phyloP scores from a whole-genome alignment of 2,888 invertebrate genomes.

The Thymelicus lineola region DNA sequence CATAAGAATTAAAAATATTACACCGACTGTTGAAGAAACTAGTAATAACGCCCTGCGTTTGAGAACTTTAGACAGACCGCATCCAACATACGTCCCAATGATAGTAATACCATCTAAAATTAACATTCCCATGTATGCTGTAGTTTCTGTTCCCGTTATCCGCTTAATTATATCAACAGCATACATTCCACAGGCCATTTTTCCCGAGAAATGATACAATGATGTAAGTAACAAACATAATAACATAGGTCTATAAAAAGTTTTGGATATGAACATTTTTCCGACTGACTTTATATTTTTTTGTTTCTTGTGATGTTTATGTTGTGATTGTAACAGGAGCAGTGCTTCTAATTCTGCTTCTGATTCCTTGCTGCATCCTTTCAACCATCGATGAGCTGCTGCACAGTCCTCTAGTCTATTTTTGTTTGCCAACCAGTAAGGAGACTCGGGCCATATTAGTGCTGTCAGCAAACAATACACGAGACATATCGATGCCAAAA shows the following conservation, averaged over 20 bases:
- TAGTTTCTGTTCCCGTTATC: slow-evolving; percentile 41
- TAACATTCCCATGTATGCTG: slow-evolving; percentile 46
- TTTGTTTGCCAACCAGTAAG: slow-evolving; percentile 44
- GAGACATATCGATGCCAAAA: slow-evolving; percentile 37
- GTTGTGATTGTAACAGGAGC: slow-evolving; percentile 41
- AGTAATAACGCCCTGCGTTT: slow-evolving; percentile 52
- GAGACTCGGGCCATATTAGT: slow-evolving; percentile 45
- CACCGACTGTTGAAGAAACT: slow-evolving; percentile 42
- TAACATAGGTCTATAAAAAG: slow-evolving; percentile 42
- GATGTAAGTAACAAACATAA: slow-evolving; percentile 9
- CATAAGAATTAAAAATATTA: slow-evolving; percentile 42
- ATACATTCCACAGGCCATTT: slow-evolving; percentile 43
- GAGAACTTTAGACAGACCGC: slow-evolving; percentile 48
- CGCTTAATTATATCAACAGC: slow-evolving; percentile 45
- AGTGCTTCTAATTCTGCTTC: slow-evolving; percentile 42
- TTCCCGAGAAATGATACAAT: slow-evolving; percentile 43
- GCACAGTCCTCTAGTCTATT: slow-evolving; percentile 43
- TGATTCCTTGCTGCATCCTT: slow-evolving; percentile 40
- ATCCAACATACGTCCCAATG: slow-evolving; percentile 60
- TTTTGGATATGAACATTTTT: slow-evolving; percentile 6
- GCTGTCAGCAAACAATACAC: slow-evolving; percentile 36
- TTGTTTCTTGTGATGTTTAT: slow-evolving; percentile 22
- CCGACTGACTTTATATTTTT: too few species aligned
- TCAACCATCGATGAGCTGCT: slow-evolving; percentile 43
- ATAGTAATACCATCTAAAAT: slow-evolving; percentile 48